phyloP scores from a whole-genome alignment of 2,797 vertebrate genomes.

The Rhincodon typus region DNA sequence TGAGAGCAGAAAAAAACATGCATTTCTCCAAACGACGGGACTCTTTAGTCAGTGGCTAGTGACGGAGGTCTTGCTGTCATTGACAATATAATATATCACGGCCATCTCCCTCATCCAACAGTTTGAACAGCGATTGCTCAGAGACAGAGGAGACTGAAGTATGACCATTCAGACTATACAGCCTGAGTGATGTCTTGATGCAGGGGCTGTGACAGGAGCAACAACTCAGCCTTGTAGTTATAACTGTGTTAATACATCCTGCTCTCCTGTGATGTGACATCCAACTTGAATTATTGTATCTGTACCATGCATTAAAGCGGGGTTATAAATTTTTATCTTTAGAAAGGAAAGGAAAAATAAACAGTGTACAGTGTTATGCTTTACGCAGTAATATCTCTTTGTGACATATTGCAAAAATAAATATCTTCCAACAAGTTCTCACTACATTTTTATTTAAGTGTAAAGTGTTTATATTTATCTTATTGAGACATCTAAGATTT shows the following conservation, averaged over 20 bases:
- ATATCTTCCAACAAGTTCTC: neutral
- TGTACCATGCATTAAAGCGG: neutral
- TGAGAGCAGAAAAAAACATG: neutral
- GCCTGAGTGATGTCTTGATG: slow-evolving; percentile 24
- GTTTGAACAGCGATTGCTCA: neutral
- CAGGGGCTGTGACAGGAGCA: neutral
- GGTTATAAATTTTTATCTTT: neutral
- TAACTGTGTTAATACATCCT: slow-evolving; percentile 21
- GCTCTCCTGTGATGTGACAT: slow-evolving; percentile 1
- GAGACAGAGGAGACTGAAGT: neutral
- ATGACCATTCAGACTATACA: neutral
- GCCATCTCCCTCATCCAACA: neutral
- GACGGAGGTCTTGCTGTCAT: neutral
- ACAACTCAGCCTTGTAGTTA: slow-evolving; percentile 15
- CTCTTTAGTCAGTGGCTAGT: neutral
- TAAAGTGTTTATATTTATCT: neutral
- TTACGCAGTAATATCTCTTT: neutral
- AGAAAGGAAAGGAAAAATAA: slow-evolving; percentile 11
- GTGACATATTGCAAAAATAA: neutral
- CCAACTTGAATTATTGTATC: slow-evolving; percentile 9
- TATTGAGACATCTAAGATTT: too few species aligned
- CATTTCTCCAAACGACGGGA: neutral
- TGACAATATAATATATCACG: neutral
- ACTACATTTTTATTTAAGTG: neutral
- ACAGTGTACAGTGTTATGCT: neutral